A percentile compares a stretch with the other conserved stretches of the same genome.
Evolutionary conservation across 2,113 vertebrate species (phyloP).

Genomic region (Micromys minutus): DNA sequence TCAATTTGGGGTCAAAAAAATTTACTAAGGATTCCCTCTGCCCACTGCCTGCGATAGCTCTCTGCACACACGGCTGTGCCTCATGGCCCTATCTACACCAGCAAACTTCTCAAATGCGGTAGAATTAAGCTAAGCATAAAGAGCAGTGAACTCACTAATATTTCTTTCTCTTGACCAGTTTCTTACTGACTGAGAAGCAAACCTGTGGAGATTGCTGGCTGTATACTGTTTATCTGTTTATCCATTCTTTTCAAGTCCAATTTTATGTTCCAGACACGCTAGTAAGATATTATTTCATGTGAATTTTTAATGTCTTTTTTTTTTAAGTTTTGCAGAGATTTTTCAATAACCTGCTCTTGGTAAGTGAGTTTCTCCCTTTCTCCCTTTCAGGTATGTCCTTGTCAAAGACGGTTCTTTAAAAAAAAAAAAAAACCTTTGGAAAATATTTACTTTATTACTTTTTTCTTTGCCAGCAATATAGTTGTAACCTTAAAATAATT

Average conservation of each 20-base stretch:
- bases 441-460: slow-evolving; percentile 75
- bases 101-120: not conserved
- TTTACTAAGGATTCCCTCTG: not conserved
- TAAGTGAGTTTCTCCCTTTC: slow-evolving; percentile 71
- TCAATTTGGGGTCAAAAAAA: not conserved
- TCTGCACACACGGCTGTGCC: not conserved
- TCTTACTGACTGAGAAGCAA: not conserved
- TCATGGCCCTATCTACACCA: not conserved
- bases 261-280: slow-evolving; percentile 41
- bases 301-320: slow-evolving; percentile 67
- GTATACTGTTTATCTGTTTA: slow-evolving; percentile 44
- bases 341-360: slow-evolving; percentile 76
- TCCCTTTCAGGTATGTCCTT: slow-evolving; percentile 50
- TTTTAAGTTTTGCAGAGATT: slow-evolving; percentile 60
- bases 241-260: slow-evolving; percentile 25
- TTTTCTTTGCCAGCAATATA: slow-evolving; percentile 67
- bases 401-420: slow-evolving; percentile 69
- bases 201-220: slow-evolving; percentile 22
- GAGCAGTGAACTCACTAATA: not conserved
- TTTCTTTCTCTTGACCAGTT: slow-evolving; percentile 36
- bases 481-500: slow-evolving; percentile 75
- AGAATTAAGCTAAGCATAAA: slow-evolving; percentile 32
- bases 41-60: not conserved
- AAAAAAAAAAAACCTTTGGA: slow-evolving; percentile 63
- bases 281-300: slow-evolving; percentile 52